Base-by-base conservation (phyloP, 2,797 vertebrate species). In the Urosaurus nigricauda region DNA sequence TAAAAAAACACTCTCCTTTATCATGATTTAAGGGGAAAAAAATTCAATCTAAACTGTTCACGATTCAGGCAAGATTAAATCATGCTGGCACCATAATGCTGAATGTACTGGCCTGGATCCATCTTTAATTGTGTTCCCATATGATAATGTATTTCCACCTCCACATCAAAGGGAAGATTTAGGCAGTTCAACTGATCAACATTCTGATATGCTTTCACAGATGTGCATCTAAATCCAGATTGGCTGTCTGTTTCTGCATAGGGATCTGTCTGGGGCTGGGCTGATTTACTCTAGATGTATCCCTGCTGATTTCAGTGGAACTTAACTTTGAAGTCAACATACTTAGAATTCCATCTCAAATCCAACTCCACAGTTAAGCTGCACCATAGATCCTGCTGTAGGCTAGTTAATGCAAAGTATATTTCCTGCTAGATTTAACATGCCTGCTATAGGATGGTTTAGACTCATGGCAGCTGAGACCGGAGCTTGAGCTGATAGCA, bases 311-410 rank as follows among this genome's bases (percentile, higher is more conserved):
- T 79, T 70, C 77, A 79, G 60, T 68, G 77, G 60, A 53, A 70
- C 43, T 70, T 79, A 79, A n/a, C 75, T 87, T 79, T 87, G 75
- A 79, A 87, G 85, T 68, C 56, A 37, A 60, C 43, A 43, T 86
- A 29, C 56, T 79, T 79, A 29, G 85, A 86, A 79, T 86, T 86
- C 85, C 75, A 79, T 40, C 17, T 87, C 70, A 87, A 86, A 79
- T 37, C 56, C 29, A 43, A 21, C 12, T n/a, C 17, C 14, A 11
- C 58, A 51, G 63, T 51, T 86, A 63, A 86, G 85, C 75, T 35
- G 37, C 58, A 47, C 65, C 35, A 74, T 35, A 32, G 58, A 86
- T 71, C 51, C 47, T 68, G 9, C 77, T 53, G 24, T 21, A 85
- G 73, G 29, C 26, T 26, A 63, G 56, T 16, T 53, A 75, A 51